Base-by-base conservation (phyloP, 2,113 vertebrate species). In the Platysteira castanea region DNA sequence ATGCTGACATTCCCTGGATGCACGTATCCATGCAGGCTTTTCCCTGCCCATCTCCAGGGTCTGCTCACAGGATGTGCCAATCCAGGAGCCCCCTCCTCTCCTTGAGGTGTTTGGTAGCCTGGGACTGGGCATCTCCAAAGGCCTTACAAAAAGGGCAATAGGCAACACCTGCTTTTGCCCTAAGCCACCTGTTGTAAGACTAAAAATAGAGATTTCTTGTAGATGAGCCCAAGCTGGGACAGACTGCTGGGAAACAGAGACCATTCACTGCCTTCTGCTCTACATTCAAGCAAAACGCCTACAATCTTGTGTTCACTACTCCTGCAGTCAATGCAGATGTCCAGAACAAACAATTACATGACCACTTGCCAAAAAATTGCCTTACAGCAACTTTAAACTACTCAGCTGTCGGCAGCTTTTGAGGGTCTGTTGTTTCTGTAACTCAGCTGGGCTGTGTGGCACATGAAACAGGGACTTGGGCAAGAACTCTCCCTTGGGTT, bases 271-370 rank as follows among this genome's bases (percentile, higher is more conserved):
- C 53, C 35, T 64, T 60, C 53, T 91, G 92, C 49, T 71, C 35
- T 16, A 4, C 10, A 41, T 52, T 75, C 33, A 20, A 67, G 57
- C 35, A 86, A 42, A 92, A 71, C 20, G 61, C 73, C 52, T 73
- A 23, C 49, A 80, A 0, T 52, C 11, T 47, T 86, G 49, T 52
- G n/a, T 73, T 91, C 60, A 15, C 57, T 69, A 10, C 49, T 64
- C 65, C 68, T 91, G 81, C 60, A 92, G 87, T 41, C 10, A 6
- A 53, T 21, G 24, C 80, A 75, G 71, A 79, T 73, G 89, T 94
- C 73, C 70, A 94, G 69, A 96, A 87, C 76, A 89, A 96, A 87
- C 80, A 92, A 88, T 75, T 80, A n/a, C 30, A 35, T 52, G 53
- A 77, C 73, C 42, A 27, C 28, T 91, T 89, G 84, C 87, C 68